Conservation (phyloP, 2,888 invertebrate genomes). For the Dorcus parallelipipedus region DNA sequence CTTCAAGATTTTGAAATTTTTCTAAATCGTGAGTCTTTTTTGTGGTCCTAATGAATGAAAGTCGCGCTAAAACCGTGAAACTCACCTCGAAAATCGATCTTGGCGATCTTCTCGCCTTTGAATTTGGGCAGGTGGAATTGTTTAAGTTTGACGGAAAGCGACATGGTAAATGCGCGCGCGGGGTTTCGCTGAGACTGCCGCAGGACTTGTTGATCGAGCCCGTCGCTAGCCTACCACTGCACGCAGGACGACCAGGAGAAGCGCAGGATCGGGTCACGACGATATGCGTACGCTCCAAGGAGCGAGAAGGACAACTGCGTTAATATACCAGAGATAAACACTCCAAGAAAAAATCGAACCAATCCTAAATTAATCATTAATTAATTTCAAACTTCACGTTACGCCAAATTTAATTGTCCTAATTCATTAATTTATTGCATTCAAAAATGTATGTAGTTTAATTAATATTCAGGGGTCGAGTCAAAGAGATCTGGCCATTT, state of each 20-base stretch:
- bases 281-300: conserved; percentile 14
- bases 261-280: conserved; percentile 28
- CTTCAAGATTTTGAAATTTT: too few relatives aligned
- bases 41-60: neutral
- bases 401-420: too few relatives aligned
- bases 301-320: too few relatives aligned
- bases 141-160: conserved; percentile 64
- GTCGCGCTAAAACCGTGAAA: conserved; percentile 7
- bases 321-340: too few relatives aligned
- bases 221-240: conserved; percentile 35
- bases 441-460: too few relatives aligned
- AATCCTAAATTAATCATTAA: too few relatives aligned
- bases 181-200: conserved; percentile 7
- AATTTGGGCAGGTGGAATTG: conserved; percentile 67
- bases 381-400: too few relatives aligned
- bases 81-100: conserved; percentile 77
- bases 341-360: too few relatives aligned
- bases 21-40: neutral
- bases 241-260: conserved; percentile 25
- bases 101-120: conserved; percentile 65
- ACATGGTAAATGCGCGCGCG: conserved; percentile 50
- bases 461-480: too few relatives aligned
- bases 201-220: conserved; percentile 43
- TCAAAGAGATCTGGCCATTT: too few relatives aligned
- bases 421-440: too few relatives aligned